Percentiles rank a stretch among this genome's conserved stretches.
phyloP scores from a whole-genome alignment of 2,113 vertebrate genomes.

The Mustela lutreola region DNA sequence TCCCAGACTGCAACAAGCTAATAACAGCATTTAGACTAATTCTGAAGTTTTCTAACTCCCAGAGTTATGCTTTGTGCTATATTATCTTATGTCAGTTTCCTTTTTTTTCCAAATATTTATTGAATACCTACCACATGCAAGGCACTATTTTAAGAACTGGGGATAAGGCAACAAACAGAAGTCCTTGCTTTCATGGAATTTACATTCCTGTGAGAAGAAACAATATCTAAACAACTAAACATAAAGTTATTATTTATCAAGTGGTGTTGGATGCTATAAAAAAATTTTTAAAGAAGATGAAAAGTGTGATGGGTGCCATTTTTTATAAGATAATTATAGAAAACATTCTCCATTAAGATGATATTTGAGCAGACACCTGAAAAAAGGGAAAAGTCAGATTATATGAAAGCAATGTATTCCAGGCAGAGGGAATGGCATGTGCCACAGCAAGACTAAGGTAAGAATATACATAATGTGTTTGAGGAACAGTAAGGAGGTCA shows the following conservation, averaged over 20 bases:
- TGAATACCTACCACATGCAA: conserved; percentile 27
- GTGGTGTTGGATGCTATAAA: not conserved
- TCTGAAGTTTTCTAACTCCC: not conserved
- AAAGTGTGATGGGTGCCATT: not conserved
- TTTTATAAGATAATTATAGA: not conserved
- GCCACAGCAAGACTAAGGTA: not conserved
- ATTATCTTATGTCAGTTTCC: not conserved
- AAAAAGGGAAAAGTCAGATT: not conserved
- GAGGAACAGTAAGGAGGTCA: not conserved
- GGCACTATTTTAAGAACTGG: conserved; percentile 5
- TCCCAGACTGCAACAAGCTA: conserved; percentile 21
- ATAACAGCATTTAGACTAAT: not conserved
- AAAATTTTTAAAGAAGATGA: not conserved
- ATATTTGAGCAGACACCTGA: conserved; percentile 7
- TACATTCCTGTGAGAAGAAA: not conserved
- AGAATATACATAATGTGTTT: not conserved
- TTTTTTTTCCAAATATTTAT: conserved; percentile 47
- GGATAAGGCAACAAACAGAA: not conserved
- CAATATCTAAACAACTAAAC: conserved; percentile 47
- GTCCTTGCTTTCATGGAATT: conserved; percentile 17
- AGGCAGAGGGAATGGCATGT: not conserved
- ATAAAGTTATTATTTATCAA: conserved; percentile 28
- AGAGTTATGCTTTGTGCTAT: not conserved
- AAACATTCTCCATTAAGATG: conserved; percentile 29
- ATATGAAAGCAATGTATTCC: not conserved